These are phyloP conservation scores for Rhadinocentrus ornatus DNA, from an alignment of 2,797 vertebrate genomes.

Conservation along the genomic window DNA sequence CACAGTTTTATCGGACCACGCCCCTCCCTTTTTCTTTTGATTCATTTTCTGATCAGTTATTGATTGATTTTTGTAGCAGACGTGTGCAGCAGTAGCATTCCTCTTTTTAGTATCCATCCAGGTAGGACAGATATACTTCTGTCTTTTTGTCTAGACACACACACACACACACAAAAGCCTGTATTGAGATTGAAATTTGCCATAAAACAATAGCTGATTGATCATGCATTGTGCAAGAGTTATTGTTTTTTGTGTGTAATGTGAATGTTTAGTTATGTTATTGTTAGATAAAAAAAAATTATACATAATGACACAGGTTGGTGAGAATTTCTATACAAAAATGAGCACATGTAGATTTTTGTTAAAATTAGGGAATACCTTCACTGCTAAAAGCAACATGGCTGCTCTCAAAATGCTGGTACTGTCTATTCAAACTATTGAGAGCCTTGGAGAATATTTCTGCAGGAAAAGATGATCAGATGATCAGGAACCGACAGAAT, in stretches of 20 bases:
- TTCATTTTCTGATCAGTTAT: neutral
- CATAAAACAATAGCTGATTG: neutral
- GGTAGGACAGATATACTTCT: neutral
- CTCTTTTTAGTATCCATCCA: neutral
- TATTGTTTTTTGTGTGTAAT: neutral
- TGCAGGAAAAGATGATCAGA: neutral
- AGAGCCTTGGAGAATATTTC: neutral
- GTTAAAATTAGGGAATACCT: no score
- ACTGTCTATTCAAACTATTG: neutral
- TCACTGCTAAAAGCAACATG: neutral
- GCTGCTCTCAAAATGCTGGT: neutral
- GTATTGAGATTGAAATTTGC: neutral
- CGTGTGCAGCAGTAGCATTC: neutral
- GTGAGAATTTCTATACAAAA: neutral
- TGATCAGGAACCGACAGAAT: neutral
- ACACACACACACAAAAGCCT: neutral
- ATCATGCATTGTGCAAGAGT: neutral
- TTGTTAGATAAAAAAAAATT: neutral
- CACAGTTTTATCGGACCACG: neutral
- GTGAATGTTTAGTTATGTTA: neutral
- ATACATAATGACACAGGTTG: neutral
- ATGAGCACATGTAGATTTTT: neutral
- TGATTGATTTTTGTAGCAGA: neutral
- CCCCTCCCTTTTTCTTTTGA: neutral
- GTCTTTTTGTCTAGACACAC: neutral